A percentile compares a stretch with the other conserved stretches of the same genome.
These are phyloP conservation scores for Aphidius colemani DNA, from an alignment of 2,888 invertebrate species.

Conservation along the genomic window DNA sequence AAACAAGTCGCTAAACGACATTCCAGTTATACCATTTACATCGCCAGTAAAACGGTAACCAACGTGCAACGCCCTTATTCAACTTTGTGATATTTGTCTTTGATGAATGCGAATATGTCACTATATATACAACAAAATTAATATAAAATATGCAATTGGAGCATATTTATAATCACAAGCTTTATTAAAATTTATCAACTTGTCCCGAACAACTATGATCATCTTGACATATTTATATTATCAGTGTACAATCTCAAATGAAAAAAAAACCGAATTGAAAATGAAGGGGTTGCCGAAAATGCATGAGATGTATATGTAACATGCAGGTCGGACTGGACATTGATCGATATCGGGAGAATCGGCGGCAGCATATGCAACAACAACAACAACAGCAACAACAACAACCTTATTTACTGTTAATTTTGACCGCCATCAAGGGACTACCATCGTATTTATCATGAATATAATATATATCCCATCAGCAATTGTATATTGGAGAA, in stretches of 20 bases:
- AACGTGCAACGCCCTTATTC: slow-evolving; percentile 55
- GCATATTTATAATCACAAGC: background rate
- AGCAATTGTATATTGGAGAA: slow-evolving; percentile 9
- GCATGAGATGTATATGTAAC: too few species aligned
- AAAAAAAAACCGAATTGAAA: too few species aligned
- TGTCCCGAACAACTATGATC: too few species aligned
- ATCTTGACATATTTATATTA: too few species aligned
- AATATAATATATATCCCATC: too few species aligned
- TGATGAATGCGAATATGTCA: background rate
- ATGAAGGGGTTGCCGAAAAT: too few species aligned
- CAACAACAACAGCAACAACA: slow-evolving; percentile 10
- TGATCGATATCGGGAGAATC: slow-evolving; percentile 1
- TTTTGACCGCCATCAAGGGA: slow-evolving; percentile 30
- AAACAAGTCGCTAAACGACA: slow-evolving; percentile 56
- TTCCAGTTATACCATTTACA: slow-evolving; percentile 55
- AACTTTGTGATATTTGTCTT: slow-evolving; percentile 23
- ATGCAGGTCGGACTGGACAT: background rate
- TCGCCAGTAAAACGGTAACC: slow-evolving; percentile 60
- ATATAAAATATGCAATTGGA: too few species aligned
- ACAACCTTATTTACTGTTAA: slow-evolving; percentile 41
- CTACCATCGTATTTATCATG: background rate
- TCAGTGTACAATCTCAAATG: too few species aligned
- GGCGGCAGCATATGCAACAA: background rate
- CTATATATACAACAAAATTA: too few species aligned
- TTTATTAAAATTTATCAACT: background rate